Evolutionary conservation across 2,888 invertebrate species (phyloP).

Genomic region (Polymixis lichenea): DNA sequence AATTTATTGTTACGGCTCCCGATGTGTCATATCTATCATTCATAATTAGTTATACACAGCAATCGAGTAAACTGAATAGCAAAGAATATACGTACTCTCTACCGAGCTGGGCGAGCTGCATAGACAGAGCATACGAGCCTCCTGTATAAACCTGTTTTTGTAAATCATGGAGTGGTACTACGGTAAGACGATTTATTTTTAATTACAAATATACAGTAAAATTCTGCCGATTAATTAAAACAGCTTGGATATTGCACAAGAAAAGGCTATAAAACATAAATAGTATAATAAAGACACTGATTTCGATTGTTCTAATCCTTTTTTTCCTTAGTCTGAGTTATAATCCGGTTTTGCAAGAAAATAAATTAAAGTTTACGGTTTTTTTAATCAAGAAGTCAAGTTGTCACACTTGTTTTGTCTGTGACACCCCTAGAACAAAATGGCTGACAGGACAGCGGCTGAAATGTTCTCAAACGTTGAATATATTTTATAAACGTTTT

Average conservation of each 20-base stretch:
- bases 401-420: not conserved
- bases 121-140: not conserved
- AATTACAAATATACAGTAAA: not conserved
- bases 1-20: not conserved
- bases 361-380: not conserved
- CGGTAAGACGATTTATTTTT: not conserved
- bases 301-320: not conserved
- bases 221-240: not conserved
- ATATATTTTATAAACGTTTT: not conserved
- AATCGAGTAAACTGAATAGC: no score
- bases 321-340: no score
- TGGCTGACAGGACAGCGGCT: constrained; percentile 19
- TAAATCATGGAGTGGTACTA: not conserved
- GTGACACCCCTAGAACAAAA: no score
- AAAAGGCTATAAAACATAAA: not conserved
- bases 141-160: not conserved
- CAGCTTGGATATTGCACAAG: not conserved
- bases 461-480: not conserved
- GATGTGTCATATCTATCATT: no score
- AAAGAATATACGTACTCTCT: no score
- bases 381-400: not conserved
- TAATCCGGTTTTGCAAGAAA: not conserved
- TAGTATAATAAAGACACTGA: no score
- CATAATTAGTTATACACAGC: no score
- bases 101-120: no score